Evolutionary conservation across 2,797 vertebrate genomes (phyloP), one percentile per base, ranked within the genome.

Genomic region (Pogonophryne albipinna): DNA sequence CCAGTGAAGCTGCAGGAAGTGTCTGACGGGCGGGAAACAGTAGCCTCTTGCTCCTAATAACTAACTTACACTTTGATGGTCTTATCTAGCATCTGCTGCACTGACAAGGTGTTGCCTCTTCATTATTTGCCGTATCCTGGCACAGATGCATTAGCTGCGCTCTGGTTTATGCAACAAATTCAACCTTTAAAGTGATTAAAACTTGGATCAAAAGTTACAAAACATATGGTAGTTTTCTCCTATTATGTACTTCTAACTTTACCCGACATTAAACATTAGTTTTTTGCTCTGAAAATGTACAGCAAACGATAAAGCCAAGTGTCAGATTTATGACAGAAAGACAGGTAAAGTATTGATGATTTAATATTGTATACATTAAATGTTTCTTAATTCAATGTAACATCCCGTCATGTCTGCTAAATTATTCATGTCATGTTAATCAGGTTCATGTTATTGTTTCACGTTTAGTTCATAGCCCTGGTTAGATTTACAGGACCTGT

Each of bases 51-150:
- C 62, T 68, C 41, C 65, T 46, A 50, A 83, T 46, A 50, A 83
- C 42, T 23, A 75, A 9, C 27, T 5, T 27, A 71, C 55, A 79
- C 71, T 77, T 73, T 49, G 61, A 74, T 61, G 79, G 49, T 79
- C 77, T 69, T 79, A 79, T 87, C n/a, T n/a, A n/a, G n/a, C 86
- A 86, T 90, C 80, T 90, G 77, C 74, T 76, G 27, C 78, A 34
- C 74, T 80, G 80, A 86, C 77, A 66, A 79, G 83, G 73, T 76
- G 73, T 57, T 76, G 50, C 67, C 44, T 80, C 66, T 83, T 91
- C 83, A 87, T 85, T 88, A 85, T 66, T 51, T 31, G 55, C 72
- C 46, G 66, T 59, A 49, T 56, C 61, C 53, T 2, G 27, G 62
- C n/a, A n/a, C 75, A 78, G 74, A 83, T 27, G 65, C 67, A 85